Percentiles rank a stretch among this genome's conserved stretches.
Conservation (phyloP, 1,140 invertebrate genomes). For the Uloborus diversus region DNA sequence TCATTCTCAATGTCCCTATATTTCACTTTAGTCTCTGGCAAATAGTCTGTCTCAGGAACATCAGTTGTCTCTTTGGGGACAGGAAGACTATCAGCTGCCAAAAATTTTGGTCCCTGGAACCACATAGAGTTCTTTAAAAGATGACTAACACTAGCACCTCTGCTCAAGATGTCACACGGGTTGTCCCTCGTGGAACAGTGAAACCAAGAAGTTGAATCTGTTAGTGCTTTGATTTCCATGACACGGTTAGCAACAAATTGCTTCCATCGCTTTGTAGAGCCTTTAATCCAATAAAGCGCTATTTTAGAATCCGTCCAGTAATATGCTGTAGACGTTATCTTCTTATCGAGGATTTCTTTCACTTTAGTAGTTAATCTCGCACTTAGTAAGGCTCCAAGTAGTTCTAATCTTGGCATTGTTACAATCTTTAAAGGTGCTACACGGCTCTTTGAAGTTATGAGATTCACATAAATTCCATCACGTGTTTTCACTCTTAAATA, state of each 20-base stretch:
- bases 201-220: background rate
- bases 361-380: background rate
- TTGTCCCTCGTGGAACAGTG: no score
- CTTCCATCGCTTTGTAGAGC: background rate
- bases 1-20: no score
- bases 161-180: no score
- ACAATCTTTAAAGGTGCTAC: background rate
- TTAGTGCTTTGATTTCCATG: background rate
- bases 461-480: background rate
- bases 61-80: no score
- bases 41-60: no score
- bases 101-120: no score
- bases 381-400: background rate
- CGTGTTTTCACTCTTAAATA: background rate
- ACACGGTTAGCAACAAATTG: conserved; percentile 7
- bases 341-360: background rate
- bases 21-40: no score
- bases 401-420: conserved; percentile 18
- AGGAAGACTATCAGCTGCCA: no score
- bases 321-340: background rate
- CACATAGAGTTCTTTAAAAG: no score
- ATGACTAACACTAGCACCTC: no score
- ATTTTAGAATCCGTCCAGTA: conserved; percentile 17
- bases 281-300: conserved; percentile 9
- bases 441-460: conserved; percentile 14